A percentile compares a stretch with the other conserved stretches of the same genome.
These are phyloP conservation scores for Schlechtendalia chinensis DNA, from an alignment of 1,140 invertebrate species.

Conservation along the genomic window DNA sequence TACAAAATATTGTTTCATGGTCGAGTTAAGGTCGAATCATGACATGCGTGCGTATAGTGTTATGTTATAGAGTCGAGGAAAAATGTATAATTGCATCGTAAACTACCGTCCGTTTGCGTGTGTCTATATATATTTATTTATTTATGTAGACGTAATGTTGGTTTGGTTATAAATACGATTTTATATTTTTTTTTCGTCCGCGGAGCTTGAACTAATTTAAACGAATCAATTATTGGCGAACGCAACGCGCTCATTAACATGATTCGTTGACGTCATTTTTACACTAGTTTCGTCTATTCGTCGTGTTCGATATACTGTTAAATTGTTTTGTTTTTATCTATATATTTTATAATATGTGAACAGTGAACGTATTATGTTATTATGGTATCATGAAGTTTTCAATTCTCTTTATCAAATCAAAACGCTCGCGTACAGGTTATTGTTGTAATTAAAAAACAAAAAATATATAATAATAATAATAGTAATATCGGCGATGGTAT, in stretches of 20 bases:
- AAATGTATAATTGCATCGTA: background rate
- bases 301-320: background rate
- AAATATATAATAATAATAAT: no score
- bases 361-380: no score
- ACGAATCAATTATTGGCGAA: background rate
- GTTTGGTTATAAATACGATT: constrained; percentile 6
- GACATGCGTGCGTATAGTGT: background rate
- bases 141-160: background rate
- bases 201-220: background rate
- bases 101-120: background rate
- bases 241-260: background rate
- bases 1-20: background rate
- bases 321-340: background rate
- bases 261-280: background rate
- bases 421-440: background rate
- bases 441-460: background rate
- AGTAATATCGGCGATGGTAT: no score
- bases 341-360: no score
- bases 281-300: background rate
- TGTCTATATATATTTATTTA: no score
- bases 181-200: background rate
- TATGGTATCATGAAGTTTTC: no score
- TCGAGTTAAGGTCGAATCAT: constrained; percentile 2
- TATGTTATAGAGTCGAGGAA: background rate
- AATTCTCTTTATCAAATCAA: background rate